Evolutionary conservation across 1,140 invertebrate genomes (phyloP), one percentile per base, ranked within the genome.

Genomic region (Rhopalosiphum maidis): DNA sequence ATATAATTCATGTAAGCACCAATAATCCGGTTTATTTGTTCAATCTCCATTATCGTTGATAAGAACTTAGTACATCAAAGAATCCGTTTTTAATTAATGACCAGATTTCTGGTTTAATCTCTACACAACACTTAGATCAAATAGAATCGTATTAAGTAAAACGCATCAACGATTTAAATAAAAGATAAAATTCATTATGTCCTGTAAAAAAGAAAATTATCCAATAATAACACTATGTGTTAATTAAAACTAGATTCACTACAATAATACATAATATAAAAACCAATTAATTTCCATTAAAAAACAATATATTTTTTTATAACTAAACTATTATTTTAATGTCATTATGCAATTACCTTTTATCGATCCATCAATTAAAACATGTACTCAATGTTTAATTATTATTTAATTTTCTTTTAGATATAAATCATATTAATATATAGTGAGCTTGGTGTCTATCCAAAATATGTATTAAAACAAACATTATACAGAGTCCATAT

Each of bases 101-200:
- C 9, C 54, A 43, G n/a, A 9, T 18, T 60, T 54, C 22, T 55
- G 51, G 9, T 90, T 90, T 41, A 37, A 90, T 60, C 35, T 23
- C 30, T 1, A 51, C 35, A 48, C 25, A 41, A 41, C 55, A 90
- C 1, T 60, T 8, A 43, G 22, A 90, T 90, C 22, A 90, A 90
- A 90, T 41, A 60, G 23, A 43, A 90, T 60, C 88, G 51, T 60
- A 60, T 90, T 37, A 30, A 90, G 23, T 43, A 90, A 90, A 90
- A 60, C 46, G 35, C 37, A 90, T 60, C 23, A 41, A 30, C 8
- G 37, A 90, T 90, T 90, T 60, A 30, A 88, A 35, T 88, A 51
- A 90, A 60, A 55, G 35, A 37, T 55, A 51, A 43, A 88, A 21
- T 55, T 6, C 8, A 90, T 90, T 90, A 60, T 30, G 25, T 30